Evolutionary conservation across 2,888 invertebrate species (phyloP), one percentile per base, ranked within the genome.

Genomic region (Dicranocentrus wangi): DNA sequence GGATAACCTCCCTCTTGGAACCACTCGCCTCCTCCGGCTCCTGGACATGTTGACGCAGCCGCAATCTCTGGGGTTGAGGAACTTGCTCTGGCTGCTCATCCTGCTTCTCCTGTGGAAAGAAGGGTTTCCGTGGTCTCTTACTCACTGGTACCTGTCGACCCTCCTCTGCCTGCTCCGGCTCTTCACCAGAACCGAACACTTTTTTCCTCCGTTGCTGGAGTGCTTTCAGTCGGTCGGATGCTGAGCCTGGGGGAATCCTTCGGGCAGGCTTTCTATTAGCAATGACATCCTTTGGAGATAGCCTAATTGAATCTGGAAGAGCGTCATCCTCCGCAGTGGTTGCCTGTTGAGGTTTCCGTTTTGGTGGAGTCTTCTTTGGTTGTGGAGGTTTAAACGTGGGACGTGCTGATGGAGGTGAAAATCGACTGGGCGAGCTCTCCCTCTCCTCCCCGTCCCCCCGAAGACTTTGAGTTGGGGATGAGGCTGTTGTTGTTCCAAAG

Each of bases 191-290:
- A 13, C 71, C 75, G 51, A 82, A 83, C 1, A 85, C 63, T 63
- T 82, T 83, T 32, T 80, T 73, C 25, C 85, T 71, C 32, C 84
- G 77, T 42, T 85, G 83, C 51, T 83, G 82, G 21, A 85, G 69
- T 5, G 84, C 84, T 25, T 85, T 85, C 10, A 86, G 75, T 13
- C 84, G 32, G 13, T 85, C 83, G 2, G 86, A 86, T 0, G 83
- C 83, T 2, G 85, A 85, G 1, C 84, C 86, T 0, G 86, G 84
- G 25, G 85, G 85, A 17, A 86, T 85, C 39, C 86, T 58, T 32
- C 86, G 53, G 1, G 86, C 85, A 2, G 86, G 86, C 63, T 86
- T 85, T 25, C 86, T 65, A 71, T 84, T 83, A 13, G 63, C 53
- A 10, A 86, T 73, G 0, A 86, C 86, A 60, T 86, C 86, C 55